Percentiles rank a stretch among this genome's conserved stretches.
Conservation (phyloP, 2,113 vertebrate genomes). For the Cochlearius cochlearius region DNA sequence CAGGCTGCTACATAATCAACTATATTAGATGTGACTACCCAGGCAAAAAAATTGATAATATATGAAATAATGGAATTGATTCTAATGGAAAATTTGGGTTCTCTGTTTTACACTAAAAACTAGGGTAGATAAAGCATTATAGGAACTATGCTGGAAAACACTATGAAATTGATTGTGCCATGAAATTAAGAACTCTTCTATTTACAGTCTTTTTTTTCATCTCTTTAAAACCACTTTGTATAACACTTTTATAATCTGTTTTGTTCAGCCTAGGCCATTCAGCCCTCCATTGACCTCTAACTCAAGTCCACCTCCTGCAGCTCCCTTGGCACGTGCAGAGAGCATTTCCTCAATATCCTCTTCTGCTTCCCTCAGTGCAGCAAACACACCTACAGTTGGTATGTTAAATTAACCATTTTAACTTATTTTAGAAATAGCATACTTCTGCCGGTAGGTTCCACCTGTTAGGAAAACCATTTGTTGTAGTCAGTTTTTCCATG, state of each 20-base stretch:
- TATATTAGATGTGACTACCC: not conserved
- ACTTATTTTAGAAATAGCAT: not conserved
- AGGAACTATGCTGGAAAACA: not conserved
- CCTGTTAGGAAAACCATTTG: not conserved
- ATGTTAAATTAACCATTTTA: slow-evolving; percentile 48
- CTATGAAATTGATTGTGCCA: not conserved
- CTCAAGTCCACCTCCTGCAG: slow-evolving; percentile 87
- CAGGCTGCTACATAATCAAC: not conserved
- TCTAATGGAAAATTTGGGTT: not conserved
- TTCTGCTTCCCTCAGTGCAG: slow-evolving; percentile 89
- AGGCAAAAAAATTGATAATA: not conserved
- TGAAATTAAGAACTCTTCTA: not conserved
- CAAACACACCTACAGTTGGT: slow-evolving; percentile 95
- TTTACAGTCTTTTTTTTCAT: not conserved
- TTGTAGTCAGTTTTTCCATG: not conserved
- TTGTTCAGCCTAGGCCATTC: slow-evolving; percentile 88
- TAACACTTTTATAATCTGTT: slow-evolving; percentile 27
- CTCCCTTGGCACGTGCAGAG: slow-evolving; percentile 91
- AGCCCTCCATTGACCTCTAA: slow-evolving; percentile 86
- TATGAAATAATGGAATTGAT: not conserved
- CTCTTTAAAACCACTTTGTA: not conserved
- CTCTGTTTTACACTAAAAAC: not conserved
- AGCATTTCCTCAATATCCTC: slow-evolving; percentile 97
- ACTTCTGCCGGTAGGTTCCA: not conserved
- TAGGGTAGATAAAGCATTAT: not conserved